Percentiles rank a stretch among this genome's conserved stretches.
These are phyloP conservation scores for Microctenopoma lineatum DNA, from an alignment of 2,797 vertebrate species.

Conservation along the genomic window DNA sequence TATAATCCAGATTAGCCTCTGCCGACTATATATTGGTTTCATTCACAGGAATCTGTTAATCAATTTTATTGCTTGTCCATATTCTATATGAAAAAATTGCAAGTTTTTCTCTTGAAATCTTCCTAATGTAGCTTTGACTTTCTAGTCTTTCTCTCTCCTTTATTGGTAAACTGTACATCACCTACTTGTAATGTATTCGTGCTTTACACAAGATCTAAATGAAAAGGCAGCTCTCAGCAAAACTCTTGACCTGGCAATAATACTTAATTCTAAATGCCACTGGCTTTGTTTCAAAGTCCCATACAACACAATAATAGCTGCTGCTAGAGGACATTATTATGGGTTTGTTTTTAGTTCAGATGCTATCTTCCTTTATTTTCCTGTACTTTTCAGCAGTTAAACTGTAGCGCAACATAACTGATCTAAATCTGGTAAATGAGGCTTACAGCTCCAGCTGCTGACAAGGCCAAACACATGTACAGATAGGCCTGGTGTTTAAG, in stretches of 20 bases:
- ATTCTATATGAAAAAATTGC: conserved; percentile 14
- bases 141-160: conserved; percentile 1
- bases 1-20: conserved; percentile 12
- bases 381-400: conserved; percentile 81
- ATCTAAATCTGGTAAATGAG: conserved; percentile 82
- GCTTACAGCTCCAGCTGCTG: conserved; percentile 78
- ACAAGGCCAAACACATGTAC: conserved; percentile 61
- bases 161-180: conserved; percentile 39
- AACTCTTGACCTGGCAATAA: conserved; percentile 63
- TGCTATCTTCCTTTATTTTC: conserved; percentile 80
- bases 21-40: background rate
- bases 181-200: conserved; percentile 39
- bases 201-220: conserved; percentile 40
- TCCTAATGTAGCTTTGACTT: conserved; percentile 29
- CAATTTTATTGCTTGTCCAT: background rate
- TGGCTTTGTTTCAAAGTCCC: conserved; percentile 65
- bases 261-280: conserved; percentile 48
- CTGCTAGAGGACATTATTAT: conserved; percentile 62
- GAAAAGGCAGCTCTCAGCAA: conserved; percentile 40
- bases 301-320: conserved; percentile 67
- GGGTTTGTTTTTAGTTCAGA: conserved; percentile 79
- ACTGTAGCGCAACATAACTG: conserved; percentile 72
- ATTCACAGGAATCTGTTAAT: conserved; percentile 2
- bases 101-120: conserved; percentile 27
- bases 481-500: conserved; percentile 44